These are phyloP conservation scores for Perithous albicinctus DNA, from an alignment of 2,888 invertebrate genomes.

Conservation along the genomic window DNA sequence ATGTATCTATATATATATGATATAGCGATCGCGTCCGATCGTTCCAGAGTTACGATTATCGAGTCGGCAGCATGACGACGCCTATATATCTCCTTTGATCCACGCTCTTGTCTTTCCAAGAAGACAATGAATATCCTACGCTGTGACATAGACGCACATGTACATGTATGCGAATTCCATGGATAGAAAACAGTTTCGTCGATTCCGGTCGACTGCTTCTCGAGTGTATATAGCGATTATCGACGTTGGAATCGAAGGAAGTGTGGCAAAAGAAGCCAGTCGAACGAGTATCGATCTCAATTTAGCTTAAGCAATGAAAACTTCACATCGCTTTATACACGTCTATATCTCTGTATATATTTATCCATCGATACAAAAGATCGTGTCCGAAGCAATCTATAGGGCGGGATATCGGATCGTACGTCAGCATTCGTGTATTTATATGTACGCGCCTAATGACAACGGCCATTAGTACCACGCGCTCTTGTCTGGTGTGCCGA, in stretches of 20 bases:
- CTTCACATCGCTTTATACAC: slow-evolving; percentile 27
- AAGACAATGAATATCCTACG: slow-evolving; percentile 48
- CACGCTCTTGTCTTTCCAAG: slow-evolving; percentile 46
- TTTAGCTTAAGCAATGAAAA: slow-evolving; percentile 51
- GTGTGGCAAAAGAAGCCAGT: slow-evolving; percentile 54
- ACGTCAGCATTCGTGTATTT: slow-evolving; percentile 11
- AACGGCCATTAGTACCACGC: slow-evolving; percentile 69
- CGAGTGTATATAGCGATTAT: slow-evolving; percentile 49
- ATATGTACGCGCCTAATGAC: slow-evolving; percentile 55
- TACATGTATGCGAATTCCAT: slow-evolving; percentile 44
- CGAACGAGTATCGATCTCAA: slow-evolving; percentile 63
- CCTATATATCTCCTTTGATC: slow-evolving; percentile 21
- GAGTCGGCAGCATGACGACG: not conserved
- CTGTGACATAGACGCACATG: not conserved
- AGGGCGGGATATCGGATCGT: not conserved
- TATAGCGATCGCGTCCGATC: slow-evolving; percentile 11
- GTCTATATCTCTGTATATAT: not conserved
- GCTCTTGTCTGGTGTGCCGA: slow-evolving; percentile 20
- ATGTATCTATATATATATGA: not conserved
- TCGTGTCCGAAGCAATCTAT: not conserved
- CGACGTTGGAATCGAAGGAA: slow-evolving; percentile 42
- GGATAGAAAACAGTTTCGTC: slow-evolving; percentile 45
- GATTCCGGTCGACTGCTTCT: slow-evolving; percentile 39
- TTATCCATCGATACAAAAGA: slow-evolving; percentile 42
- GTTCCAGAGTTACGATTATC: slow-evolving; percentile 32